Conservation (phyloP, 2,113 vertebrate genomes). For the Peromyscus leucopus region DNA sequence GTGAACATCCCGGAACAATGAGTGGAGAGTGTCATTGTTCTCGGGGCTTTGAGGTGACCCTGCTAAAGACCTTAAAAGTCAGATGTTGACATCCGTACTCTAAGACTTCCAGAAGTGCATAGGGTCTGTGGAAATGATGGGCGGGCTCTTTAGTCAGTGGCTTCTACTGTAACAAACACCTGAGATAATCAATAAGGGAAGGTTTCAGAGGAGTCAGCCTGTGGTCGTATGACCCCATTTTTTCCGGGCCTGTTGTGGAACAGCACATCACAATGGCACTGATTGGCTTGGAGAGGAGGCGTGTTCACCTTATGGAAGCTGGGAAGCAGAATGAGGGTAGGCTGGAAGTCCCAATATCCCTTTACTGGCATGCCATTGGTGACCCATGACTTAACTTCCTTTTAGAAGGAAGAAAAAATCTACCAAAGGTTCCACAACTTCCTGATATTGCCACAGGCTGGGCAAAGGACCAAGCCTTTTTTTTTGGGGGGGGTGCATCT, state of each 20-base stretch:
- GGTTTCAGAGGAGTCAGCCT: background rate
- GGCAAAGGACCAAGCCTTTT: background rate
- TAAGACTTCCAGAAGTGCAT: background rate
- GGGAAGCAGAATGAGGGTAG: background rate
- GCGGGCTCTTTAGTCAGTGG: no score
- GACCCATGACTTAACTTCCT: background rate
- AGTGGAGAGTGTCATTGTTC: slow-evolving; percentile 34
- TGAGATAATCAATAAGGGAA: background rate
- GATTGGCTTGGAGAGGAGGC: background rate
- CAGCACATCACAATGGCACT: background rate
- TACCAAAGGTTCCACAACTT: background rate
- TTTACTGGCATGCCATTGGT: background rate
- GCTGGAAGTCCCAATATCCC: background rate
- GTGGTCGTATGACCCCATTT: background rate
- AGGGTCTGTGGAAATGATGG: background rate
- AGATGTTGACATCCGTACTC: background rate
- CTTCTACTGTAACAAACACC: background rate
- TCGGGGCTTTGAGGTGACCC: background rate
- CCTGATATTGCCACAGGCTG: no score
- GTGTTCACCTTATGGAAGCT: background rate
- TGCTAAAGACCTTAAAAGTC: background rate
- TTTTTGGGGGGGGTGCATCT: background rate
- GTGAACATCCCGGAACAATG: background rate
- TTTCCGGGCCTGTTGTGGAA: background rate
- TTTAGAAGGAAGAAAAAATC: background rate